Percentiles rank a stretch among this genome's conserved stretches.
phyloP scores from a whole-genome alignment of 2,113 vertebrate species.

The Petaurus breviceps region DNA sequence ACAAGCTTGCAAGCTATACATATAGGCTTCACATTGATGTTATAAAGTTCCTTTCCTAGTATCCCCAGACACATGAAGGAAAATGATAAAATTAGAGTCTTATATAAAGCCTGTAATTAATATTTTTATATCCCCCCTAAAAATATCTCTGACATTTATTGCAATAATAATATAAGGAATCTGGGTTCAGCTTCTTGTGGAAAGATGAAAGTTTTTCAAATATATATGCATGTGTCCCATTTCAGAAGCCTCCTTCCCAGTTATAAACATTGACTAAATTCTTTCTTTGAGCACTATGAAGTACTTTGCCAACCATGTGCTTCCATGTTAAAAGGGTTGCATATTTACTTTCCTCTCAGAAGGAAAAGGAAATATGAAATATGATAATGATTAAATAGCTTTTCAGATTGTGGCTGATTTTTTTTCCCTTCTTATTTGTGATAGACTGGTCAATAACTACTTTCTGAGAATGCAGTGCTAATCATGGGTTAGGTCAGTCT shows the following conservation, averaged over 20 bases:
- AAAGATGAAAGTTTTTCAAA: not conserved
- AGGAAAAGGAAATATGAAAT: not conserved
- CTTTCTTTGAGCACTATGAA: not conserved
- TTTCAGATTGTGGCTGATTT: not conserved
- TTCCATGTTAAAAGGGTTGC: not conserved
- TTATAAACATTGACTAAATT: not conserved
- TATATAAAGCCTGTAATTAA: not conserved
- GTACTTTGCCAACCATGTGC: not conserved
- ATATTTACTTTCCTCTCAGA: not conserved
- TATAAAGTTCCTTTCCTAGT: not conserved
- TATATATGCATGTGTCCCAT: not conserved
- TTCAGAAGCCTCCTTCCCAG: not conserved
- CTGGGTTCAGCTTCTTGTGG: not conserved
- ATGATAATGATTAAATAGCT: not conserved
- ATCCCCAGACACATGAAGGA: not conserved
- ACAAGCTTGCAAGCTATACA: not conserved
- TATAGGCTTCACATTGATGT: constrained; percentile 21
- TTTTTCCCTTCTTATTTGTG: not conserved
- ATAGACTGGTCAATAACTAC: not conserved
- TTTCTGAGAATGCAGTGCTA: not conserved
- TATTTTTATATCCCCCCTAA: not conserved
- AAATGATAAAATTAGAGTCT: constrained; percentile 37
- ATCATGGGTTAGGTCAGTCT: not conserved
- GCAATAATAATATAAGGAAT: not conserved
- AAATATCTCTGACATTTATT: not conserved